A percentile compares a stretch with the other conserved stretches of the same genome.
Evolutionary conservation across 1,140 invertebrate species (phyloP).

Genomic region (Neodiprion pinetum): DNA sequence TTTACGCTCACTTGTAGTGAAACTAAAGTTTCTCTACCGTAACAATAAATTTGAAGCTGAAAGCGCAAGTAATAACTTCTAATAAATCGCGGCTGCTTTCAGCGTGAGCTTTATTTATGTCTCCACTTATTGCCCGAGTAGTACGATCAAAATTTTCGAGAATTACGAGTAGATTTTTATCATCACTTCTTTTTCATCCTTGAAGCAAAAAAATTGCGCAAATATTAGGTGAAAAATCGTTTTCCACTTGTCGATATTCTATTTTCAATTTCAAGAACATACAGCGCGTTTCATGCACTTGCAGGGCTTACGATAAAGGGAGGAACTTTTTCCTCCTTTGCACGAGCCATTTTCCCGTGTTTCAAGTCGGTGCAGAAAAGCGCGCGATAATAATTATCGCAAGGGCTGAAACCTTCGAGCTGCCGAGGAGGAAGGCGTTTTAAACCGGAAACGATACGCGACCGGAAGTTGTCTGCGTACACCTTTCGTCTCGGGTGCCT

Average conservation of each 20-base stretch:
- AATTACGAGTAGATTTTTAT: neutral
- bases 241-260: too few relatives aligned
- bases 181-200: too few relatives aligned
- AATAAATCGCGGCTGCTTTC: neutral
- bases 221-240: too few relatives aligned
- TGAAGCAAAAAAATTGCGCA: too few relatives aligned
- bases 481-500: neutral
- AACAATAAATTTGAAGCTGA: neutral
- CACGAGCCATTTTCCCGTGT: neutral
- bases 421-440: slow-evolving; percentile 17
- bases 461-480: slow-evolving; percentile 51
- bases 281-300: too few relatives aligned
- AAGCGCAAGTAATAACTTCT: neutral
- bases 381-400: neutral
- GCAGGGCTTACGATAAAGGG: too few relatives aligned
- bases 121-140: neutral
- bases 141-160: neutral
- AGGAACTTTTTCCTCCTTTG: too few relatives aligned
- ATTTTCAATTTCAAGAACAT: too few relatives aligned
- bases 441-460: slow-evolving; percentile 58
- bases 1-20: neutral
- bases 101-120: neutral
- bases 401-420: neutral
- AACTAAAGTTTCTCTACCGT: neutral
- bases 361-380: neutral